Conservation (phyloP, 2,888 invertebrate genomes). For the Macrosoma leucophasiata region DNA sequence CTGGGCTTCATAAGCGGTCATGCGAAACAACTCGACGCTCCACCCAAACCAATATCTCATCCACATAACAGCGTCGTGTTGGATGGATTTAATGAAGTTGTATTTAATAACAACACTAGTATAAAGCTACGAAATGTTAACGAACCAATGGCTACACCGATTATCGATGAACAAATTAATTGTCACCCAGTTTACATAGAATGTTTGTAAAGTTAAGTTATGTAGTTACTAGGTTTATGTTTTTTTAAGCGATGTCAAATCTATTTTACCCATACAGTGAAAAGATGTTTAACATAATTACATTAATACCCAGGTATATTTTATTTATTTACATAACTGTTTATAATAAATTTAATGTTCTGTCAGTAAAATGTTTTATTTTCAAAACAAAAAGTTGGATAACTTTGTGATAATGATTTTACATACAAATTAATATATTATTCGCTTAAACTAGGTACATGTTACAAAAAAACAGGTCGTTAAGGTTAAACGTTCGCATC, state of each 20-base stretch:
- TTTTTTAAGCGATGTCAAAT: not conserved
- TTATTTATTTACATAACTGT: not conserved
- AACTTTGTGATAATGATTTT: too few relatives aligned
- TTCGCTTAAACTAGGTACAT: too few relatives aligned
- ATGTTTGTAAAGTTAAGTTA: constrained; percentile 44
- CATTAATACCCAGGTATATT: not conserved
- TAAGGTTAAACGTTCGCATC: too few relatives aligned
- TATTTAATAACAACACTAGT: constrained; percentile 53
- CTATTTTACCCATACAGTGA: too few relatives aligned
- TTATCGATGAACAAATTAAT: constrained; percentile 39
- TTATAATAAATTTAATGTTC: not conserved
- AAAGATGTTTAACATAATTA: too few relatives aligned
- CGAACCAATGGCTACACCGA: constrained; percentile 47
- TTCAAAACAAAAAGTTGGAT: not conserved
- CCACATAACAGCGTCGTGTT: constrained; percentile 44
- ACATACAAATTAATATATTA: too few relatives aligned
- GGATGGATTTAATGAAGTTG: constrained; percentile 52
- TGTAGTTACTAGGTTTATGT: not conserved
- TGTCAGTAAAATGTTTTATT: too few relatives aligned
- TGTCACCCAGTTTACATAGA: constrained; percentile 68
- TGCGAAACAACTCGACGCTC: constrained; percentile 53
- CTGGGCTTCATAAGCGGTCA: constrained; percentile 77
- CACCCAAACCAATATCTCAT: constrained; percentile 32
- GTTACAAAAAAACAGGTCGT: too few relatives aligned
- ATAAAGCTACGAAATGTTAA: constrained; percentile 55